Base-by-base conservation (phyloP, 2,888 invertebrate genomes). In the Apodemia duryi region DNA sequence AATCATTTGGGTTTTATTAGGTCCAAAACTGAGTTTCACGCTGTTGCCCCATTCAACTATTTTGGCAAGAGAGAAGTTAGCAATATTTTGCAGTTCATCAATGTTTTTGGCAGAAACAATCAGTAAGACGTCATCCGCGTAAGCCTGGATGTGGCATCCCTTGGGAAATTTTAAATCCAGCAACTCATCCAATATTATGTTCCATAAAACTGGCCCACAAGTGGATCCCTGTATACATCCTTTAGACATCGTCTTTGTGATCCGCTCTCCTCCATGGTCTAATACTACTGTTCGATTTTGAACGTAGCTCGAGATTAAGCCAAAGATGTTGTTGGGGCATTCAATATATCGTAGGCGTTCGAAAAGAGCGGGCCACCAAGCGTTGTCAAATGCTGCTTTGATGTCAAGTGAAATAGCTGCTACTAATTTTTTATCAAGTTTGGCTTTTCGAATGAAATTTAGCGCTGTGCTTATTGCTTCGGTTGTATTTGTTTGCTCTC, bases 141-240 rank as follows among this genome's bases (percentile, higher is more conserved):
- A 71, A 29, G 41, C 63, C 63, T 65, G 67, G 0, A 72, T 10
- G 1, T 67, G 68, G n/a, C 70, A 73, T 5, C 69, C 72, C 0
- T 2, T 3, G 0, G 70, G 71, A 1, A 70, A 38, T 0, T n/a
- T 4, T 2, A 46, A 38, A 0, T 68, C 32, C 0, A 75, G 68
- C 0, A 76, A 70, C 2, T 71, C 67, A 28, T 77, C 74, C 0
- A 76, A 46, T 1, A 75, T 67, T 0, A 74, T 21, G 62, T 75
- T 75, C 76, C 76, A 75, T 0, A 74, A 35, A 0, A 63, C 54
- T 0, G 74, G 73, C 0, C 74, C 73, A 6, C 71, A 68, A 0
- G 67, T 64, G 0, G 75, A 75, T 0, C 75, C 76, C 63, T 76
- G 75, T 0, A 75, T 68, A 63, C 75, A 76, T 0, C 75, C 75